These are phyloP conservation scores for Ctenosaura bakeri DNA, from an alignment of 2,797 vertebrate genomes.

Conservation along the genomic window DNA sequence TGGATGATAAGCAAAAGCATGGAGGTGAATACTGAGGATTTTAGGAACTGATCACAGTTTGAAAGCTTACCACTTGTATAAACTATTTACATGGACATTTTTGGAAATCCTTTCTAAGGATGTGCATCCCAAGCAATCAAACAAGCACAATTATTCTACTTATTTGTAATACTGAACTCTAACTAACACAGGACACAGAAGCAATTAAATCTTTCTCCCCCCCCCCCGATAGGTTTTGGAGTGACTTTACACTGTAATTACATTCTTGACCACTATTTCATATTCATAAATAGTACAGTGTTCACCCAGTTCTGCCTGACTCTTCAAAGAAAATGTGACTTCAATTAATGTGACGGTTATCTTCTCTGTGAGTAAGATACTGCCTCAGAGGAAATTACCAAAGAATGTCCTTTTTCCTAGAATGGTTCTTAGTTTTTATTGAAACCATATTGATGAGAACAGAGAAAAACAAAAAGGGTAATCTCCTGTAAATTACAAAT, in stretches of 20 bases:
- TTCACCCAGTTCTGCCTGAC: constrained; percentile 39
- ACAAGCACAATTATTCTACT: neutral
- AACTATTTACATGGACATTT: neutral
- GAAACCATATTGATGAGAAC: constrained; percentile 45
- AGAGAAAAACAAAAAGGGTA: neutral
- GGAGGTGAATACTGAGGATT: neutral
- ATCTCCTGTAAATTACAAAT: neutral
- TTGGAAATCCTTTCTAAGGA: neutral
- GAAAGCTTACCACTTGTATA: neutral
- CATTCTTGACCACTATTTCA: neutral
- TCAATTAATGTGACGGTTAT: constrained; percentile 43
- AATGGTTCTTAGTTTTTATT: constrained; percentile 47
- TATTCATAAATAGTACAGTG: constrained; percentile 24
- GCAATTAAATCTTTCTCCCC: neutral
- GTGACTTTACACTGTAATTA: neutral
- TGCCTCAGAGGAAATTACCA: constrained; percentile 50
- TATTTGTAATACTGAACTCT: neutral
- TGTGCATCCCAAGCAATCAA: no score
- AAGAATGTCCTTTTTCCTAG: constrained; percentile 52
- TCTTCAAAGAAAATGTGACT: constrained; percentile 32
- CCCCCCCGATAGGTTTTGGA: neutral
- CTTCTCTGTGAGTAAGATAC: constrained; percentile 41
- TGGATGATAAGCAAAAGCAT: neutral
- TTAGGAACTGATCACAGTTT: neutral
- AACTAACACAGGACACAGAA: neutral